These are phyloP conservation scores for Criorhina ranunculi DNA, from an alignment of 2,888 invertebrate species.

Conservation along the genomic window DNA sequence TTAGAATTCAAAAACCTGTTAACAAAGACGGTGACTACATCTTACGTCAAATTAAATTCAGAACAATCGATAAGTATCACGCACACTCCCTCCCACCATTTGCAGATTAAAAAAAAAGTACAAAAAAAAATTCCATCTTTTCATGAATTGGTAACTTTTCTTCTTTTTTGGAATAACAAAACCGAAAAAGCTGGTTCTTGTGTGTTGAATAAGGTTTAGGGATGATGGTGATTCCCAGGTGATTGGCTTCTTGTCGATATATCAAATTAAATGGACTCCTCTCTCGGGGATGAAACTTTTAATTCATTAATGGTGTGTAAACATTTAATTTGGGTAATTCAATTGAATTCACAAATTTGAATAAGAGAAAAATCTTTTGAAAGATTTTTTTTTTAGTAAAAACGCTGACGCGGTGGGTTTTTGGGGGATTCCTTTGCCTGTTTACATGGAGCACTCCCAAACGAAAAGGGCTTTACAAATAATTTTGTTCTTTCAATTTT, in stretches of 20 bases:
- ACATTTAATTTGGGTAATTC: conserved; percentile 71
- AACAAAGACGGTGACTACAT: background rate
- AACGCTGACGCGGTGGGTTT: background rate
- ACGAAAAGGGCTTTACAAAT: background rate
- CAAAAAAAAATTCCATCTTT: conserved; percentile 13
- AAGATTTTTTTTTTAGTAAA: conserved; percentile 14
- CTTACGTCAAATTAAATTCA: conserved; percentile 31
- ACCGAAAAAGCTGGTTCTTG: conserved; percentile 6
- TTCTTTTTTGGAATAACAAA: conserved; percentile 21
- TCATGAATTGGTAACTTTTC: conserved; percentile 31
- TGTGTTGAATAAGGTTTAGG: background rate
- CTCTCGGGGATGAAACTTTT: conserved; percentile 25
- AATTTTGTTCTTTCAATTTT: background rate
- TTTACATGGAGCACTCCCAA: background rate
- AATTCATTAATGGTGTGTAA: conserved; percentile 74
- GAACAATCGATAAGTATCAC: conserved; percentile 12
- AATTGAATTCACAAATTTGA: conserved; percentile 51
- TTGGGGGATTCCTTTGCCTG: background rate
- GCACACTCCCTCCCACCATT: background rate
- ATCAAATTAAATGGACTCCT: conserved; percentile 56
- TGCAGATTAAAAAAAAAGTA: background rate
- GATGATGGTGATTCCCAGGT: conserved; percentile 3
- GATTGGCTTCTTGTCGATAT: conserved; percentile 63
- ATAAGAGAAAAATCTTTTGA: conserved; percentile 44
- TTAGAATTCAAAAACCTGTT: background rate